phyloP scores from a whole-genome alignment of 2,888 invertebrate genomes.

The Acanthosepion lycidas region DNA sequence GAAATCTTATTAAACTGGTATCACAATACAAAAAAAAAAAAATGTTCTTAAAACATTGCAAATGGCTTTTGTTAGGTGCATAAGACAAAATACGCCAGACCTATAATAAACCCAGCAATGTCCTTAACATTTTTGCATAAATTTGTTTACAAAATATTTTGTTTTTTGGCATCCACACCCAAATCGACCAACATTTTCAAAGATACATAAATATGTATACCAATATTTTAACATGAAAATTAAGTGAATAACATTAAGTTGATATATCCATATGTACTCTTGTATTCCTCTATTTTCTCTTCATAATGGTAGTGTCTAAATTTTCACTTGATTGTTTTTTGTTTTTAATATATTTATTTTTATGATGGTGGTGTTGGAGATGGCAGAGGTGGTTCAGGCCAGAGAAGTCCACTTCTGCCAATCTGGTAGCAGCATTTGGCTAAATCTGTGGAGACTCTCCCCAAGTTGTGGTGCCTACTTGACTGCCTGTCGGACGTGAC shows the following conservation, averaged over 20 bases:
- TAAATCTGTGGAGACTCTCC: constrained; percentile 23
- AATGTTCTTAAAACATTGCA: too few species aligned
- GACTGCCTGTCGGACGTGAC: constrained; percentile 46
- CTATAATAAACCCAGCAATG: background rate
- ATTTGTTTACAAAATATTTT: background rate
- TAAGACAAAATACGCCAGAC: background rate
- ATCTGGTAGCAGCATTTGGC: background rate
- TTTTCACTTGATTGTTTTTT: background rate
- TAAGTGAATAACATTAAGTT: background rate
- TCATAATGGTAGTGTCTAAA: background rate
- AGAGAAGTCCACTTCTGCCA: background rate
- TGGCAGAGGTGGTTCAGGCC: background rate
- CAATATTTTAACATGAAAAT: background rate
- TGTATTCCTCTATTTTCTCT: background rate
- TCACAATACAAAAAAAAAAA: too few species aligned
- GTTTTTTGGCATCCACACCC: background rate
- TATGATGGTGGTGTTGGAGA: background rate
- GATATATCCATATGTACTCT: background rate
- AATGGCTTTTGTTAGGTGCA: too few species aligned
- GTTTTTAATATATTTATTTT: background rate
- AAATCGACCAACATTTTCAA: background rate
- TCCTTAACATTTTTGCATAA: background rate
- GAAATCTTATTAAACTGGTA: too few species aligned
- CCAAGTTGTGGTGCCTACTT: constrained; percentile 34
- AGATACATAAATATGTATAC: background rate